Evolutionary conservation across 1,140 invertebrate species (phyloP).

Genomic region (Psix sp.): DNA sequence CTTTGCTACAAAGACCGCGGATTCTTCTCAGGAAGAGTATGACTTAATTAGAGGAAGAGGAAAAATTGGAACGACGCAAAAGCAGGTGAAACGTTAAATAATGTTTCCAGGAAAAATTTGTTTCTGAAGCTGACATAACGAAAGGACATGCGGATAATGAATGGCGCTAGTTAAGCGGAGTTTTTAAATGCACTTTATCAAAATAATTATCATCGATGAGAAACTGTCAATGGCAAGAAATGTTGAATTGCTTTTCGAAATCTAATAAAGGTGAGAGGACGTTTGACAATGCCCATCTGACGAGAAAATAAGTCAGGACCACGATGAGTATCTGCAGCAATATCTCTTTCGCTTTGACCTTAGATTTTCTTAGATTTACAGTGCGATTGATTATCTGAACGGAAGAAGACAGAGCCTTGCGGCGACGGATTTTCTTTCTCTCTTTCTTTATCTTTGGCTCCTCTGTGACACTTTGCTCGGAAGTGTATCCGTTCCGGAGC

Average conservation of each 20-base stretch:
- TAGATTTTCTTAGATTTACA: conserved; percentile 63
- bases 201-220: conserved; percentile 31
- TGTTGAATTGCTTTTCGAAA: conserved; percentile 23
- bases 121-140: too few species aligned
- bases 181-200: conserved; percentile 12
- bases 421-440: conserved; percentile 29
- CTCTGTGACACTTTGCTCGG: conserved; percentile 30
- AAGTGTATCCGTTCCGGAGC: conserved; percentile 56
- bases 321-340: conserved; percentile 29
- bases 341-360: conserved; percentile 4
- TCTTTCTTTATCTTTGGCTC: conserved; percentile 29
- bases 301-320: conserved; percentile 35
- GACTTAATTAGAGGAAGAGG: too few species aligned
- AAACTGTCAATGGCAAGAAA: conserved; percentile 21
- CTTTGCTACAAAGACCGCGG: conserved; percentile 29
- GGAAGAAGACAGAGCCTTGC: conserved; percentile 21
- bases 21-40: too few species aligned
- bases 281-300: conserved; percentile 18
- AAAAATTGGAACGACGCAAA: too few species aligned
- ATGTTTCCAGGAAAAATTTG: too few species aligned
- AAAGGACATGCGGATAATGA: not conserved
- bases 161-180: conserved; percentile 10
- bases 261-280: conserved; percentile 18
- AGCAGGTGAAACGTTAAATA: too few species aligned
- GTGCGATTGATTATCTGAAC: conserved; percentile 61